Conservation (phyloP, 1,140 invertebrate species). For the Trichoplusia ni region DNA sequence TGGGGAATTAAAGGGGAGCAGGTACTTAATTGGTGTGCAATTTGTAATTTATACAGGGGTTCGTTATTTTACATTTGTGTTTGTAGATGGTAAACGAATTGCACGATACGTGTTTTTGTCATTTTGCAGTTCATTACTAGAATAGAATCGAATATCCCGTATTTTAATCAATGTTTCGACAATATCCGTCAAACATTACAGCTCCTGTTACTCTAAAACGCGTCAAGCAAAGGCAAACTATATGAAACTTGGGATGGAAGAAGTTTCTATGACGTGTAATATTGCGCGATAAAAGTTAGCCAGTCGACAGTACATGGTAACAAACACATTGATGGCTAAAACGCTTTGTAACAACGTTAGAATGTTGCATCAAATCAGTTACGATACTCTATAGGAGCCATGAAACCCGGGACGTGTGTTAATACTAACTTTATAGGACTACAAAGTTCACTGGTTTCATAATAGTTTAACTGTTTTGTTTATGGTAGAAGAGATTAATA, state of each 20-base stretch:
- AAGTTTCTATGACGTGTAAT: neutral
- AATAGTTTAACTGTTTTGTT: too few species aligned
- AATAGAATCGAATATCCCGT: too few species aligned
- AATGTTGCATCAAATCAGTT: constrained; percentile 16
- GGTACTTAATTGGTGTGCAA: constrained; percentile 2
- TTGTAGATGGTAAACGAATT: neutral
- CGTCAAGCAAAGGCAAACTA: too few species aligned
- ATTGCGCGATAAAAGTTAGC: neutral
- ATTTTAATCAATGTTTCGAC: too few species aligned
- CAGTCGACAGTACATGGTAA: neutral
- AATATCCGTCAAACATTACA: too few species aligned
- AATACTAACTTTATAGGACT: too few species aligned
- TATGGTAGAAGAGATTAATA: too few species aligned
- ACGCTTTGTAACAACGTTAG: constrained; percentile 14
- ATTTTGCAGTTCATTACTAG: too few species aligned
- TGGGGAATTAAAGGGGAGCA: constrained; percentile 3
- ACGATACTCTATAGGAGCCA: constrained; percentile 4
- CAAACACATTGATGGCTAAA: constrained; percentile 5
- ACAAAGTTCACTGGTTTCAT: neutral
- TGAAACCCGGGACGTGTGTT: neutral
- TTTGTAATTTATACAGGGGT: neutral
- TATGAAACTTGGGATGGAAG: neutral
- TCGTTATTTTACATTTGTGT: neutral
- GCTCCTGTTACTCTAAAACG: neutral
- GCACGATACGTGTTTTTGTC: too few species aligned